phyloP scores from a whole-genome alignment of 1,140 invertebrate genomes.

The Stenopsyche tienmushanensis region DNA sequence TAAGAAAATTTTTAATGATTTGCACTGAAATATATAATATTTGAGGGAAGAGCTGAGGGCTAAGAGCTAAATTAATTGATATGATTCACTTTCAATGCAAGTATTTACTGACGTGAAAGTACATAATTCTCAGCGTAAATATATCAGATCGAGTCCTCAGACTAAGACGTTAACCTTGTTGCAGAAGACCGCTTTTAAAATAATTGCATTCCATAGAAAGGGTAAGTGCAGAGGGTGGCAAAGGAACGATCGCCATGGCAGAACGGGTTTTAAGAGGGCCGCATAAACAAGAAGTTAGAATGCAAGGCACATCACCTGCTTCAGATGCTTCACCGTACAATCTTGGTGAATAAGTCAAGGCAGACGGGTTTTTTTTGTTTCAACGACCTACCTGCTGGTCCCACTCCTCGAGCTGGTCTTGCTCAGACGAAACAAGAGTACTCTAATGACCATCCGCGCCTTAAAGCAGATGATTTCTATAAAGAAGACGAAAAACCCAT shows the following conservation, averaged over 20 bases:
- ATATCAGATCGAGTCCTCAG: no score
- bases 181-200: no score
- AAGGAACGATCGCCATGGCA: neutral
- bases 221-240: neutral
- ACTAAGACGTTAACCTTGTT: no score
- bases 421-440: neutral
- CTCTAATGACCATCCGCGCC: neutral
- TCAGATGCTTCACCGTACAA: neutral
- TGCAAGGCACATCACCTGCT: neutral
- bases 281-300: neutral
- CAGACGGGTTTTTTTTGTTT: constrained; percentile 3
- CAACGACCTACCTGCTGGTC: constrained; percentile 1
- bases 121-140: no score
- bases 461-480: neutral
- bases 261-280: neutral
- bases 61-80: no score
- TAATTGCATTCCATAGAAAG: constrained; percentile 7
- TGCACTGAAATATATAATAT: no score
- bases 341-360: constrained; percentile 13
- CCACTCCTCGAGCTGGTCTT: neutral
- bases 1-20: no score
- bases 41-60: no score
- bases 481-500: no score
- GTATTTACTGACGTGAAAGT: no score
- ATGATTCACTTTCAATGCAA: no score